Percentiles rank a stretch among this genome's conserved stretches.
Evolutionary conservation across 2,797 vertebrate genomes (phyloP).

Genomic region (Nothura maculosa): DNA sequence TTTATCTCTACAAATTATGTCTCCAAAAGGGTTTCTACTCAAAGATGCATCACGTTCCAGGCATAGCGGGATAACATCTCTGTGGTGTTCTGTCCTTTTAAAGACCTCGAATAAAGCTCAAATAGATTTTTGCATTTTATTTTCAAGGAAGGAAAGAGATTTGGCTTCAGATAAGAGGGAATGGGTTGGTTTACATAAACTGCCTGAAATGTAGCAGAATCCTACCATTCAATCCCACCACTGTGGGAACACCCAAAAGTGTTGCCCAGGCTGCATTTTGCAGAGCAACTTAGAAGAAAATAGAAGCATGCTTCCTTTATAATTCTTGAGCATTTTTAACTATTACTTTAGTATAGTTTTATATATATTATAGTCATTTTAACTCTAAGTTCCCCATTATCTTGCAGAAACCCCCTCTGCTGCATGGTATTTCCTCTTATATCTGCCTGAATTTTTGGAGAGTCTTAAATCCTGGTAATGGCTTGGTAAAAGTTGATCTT

Average conservation of each 20-base stretch:
- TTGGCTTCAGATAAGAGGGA: background rate
- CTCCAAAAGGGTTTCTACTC: background rate
- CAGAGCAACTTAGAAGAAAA: background rate
- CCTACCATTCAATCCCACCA: background rate
- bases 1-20: background rate
- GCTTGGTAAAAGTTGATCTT: background rate
- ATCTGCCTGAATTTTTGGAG: conserved; percentile 57
- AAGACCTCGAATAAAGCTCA: background rate
- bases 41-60: background rate
- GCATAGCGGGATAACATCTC: background rate
- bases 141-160: background rate
- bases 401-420: background rate
- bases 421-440: conserved; percentile 57
- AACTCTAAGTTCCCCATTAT: conserved; percentile 7
- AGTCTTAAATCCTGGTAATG: conserved; percentile 28
- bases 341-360: background rate
- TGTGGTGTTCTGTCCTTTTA: background rate
- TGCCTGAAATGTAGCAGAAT: background rate
- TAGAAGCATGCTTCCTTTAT: background rate
- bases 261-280: background rate
- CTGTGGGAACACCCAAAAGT: background rate
- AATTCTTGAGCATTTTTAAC: background rate
- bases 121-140: background rate
- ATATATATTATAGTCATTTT: background rate
- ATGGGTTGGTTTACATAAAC: background rate